Percentiles rank a stretch among this genome's conserved stretches.
phyloP scores from a whole-genome alignment of 1,140 invertebrate species.

The Drosophila orena region DNA sequence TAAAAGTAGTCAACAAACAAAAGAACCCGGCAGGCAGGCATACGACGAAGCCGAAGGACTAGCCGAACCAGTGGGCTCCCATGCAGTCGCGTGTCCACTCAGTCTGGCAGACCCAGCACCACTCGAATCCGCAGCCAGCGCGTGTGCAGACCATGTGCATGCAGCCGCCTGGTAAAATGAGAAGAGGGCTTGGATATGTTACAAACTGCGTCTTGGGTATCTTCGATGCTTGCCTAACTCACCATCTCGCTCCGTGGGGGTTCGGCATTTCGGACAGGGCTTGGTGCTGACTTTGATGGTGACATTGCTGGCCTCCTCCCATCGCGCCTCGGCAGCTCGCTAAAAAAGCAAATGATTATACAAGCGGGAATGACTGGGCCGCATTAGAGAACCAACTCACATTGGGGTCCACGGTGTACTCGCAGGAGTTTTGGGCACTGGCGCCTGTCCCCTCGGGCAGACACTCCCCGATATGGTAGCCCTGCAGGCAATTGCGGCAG shows the following conservation, averaged over 20 bases:
- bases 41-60: constrained; percentile 32
- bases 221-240: constrained; percentile 34
- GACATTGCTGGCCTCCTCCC: constrained; percentile 91
- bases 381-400: constrained; percentile 77
- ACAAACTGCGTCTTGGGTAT: constrained; percentile 4
- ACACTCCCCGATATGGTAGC: constrained; percentile 92
- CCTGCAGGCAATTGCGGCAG: constrained; percentile 91
- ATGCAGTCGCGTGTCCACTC: constrained; percentile 94
- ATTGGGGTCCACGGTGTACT: constrained; percentile 88
- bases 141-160: constrained; percentile 93
- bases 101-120: constrained; percentile 96
- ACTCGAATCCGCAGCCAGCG: constrained; percentile 91
- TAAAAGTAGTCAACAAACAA: constrained; percentile 54
- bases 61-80: constrained; percentile 95
- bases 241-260: constrained; percentile 94
- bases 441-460: constrained; percentile 80
- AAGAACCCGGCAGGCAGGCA: not conserved
- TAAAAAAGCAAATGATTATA: constrained; percentile 49
- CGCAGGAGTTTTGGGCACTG: constrained; percentile 77
- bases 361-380: not conserved
- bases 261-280: constrained; percentile 94
- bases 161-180: constrained; percentile 89
- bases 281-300: constrained; percentile 93
- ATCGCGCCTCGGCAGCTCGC: constrained; percentile 87
- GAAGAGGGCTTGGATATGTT: constrained; percentile 3